Percentiles rank a stretch among this genome's conserved stretches.
Conservation (phyloP, 2,113 vertebrate species). For the Podarcis muralis region DNA sequence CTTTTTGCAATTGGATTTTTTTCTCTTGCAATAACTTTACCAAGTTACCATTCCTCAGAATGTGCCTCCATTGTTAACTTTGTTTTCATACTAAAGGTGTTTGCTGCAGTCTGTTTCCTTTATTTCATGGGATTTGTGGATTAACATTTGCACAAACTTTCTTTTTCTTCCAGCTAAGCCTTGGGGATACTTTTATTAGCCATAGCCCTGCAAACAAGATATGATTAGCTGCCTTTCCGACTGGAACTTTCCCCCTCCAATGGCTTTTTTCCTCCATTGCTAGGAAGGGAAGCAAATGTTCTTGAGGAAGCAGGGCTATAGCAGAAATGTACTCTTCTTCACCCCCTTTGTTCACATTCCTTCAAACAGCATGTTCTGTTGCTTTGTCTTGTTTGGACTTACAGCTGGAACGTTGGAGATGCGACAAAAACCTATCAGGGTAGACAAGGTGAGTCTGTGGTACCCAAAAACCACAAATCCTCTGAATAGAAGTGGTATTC, state of each 20-base stretch:
- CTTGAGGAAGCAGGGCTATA: neutral
- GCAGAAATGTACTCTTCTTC: neutral
- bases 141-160: neutral
- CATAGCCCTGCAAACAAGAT: neutral
- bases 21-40: constrained; percentile 69
- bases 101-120: constrained; percentile 64
- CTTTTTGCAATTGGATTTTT: constrained; percentile 71
- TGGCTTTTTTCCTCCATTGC: neutral
- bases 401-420: neutral
- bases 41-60: constrained; percentile 65
- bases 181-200: constrained; percentile 5
- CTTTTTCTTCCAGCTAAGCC: neutral
- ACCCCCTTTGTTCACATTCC: neutral
- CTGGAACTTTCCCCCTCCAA: neutral
- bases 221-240: neutral
- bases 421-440: neutral
- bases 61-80: constrained; percentile 73
- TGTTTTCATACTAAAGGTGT: constrained; percentile 79
- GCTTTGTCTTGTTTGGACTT: neutral
- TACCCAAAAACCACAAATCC: neutral
- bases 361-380: neutral
- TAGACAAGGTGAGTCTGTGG: neutral
- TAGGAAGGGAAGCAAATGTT: neutral
- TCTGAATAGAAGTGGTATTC: neutral
- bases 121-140: constrained; percentile 20